Evolutionary conservation across 1,140 invertebrate species (phyloP).

Genomic region (Oreohelix idahoensis): DNA sequence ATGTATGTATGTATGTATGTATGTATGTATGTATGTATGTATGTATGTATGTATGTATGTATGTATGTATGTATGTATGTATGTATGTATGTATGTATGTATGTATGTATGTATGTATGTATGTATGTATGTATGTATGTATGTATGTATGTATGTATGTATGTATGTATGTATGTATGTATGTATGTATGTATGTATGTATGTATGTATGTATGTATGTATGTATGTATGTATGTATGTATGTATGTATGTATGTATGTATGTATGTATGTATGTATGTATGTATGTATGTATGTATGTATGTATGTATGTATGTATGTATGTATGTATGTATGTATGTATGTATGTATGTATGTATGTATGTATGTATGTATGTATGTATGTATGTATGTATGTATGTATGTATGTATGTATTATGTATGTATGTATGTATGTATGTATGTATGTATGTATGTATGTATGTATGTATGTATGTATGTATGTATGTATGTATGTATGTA

Average conservation of each 20-base stretch:
- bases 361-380: slow-evolving; percentile 1
- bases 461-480: too few species aligned
- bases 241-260: not conserved
- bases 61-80: slow-evolving; percentile 11
- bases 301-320: slow-evolving; percentile 1
- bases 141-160: not conserved
- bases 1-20: too few species aligned
- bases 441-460: too few species aligned
- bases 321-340: slow-evolving; percentile 10
- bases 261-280: not conserved
- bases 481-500: too few species aligned
- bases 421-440: not conserved
- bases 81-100: not conserved
- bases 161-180: not conserved
- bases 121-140: not conserved
- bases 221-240: not conserved
- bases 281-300: not conserved
- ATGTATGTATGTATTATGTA: too few species aligned
- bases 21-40: not conserved
- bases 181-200: not conserved
- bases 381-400: slow-evolving; percentile 8
- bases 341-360: slow-evolving; percentile 3
- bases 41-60: not conserved
- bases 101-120: not conserved
- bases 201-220: not conserved